phyloP scores from a whole-genome alignment of 2,888 invertebrate genomes.

The Isotomurus palustris region DNA sequence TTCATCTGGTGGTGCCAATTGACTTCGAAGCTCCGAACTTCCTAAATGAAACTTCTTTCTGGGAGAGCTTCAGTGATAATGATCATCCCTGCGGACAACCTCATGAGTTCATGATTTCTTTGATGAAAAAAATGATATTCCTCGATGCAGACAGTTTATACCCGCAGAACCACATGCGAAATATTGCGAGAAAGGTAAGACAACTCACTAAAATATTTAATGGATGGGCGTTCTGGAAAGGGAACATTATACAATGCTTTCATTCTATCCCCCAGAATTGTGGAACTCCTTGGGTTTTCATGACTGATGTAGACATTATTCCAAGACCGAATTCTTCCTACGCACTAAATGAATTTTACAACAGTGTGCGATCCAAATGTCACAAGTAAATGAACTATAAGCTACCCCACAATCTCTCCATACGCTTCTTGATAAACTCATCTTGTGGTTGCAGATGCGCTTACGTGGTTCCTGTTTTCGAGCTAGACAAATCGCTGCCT shows the following conservation, averaged over 20 bases:
- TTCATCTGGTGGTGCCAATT: conserved; percentile 58
- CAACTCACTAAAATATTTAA: too few relatives aligned
- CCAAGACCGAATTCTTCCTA: conserved; percentile 70
- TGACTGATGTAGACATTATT: conserved; percentile 83
- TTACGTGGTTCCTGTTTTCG: conserved; percentile 85
- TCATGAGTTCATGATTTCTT: conserved; percentile 59
- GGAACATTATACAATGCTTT: not conserved
- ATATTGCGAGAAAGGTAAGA: conserved; percentile 68
- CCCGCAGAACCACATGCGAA: conserved; percentile 84
- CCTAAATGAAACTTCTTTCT: not conserved
- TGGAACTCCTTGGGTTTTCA: conserved; percentile 68
- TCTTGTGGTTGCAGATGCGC: conserved; percentile 64
- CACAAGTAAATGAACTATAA: conserved; percentile 33
- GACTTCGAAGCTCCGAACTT: conserved; percentile 11
- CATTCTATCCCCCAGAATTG: conserved; percentile 56
- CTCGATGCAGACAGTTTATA: conserved; percentile 56
- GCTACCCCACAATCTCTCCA: not conserved
- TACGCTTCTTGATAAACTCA: not conserved
- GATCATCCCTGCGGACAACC: conserved; percentile 63
- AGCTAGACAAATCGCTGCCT: conserved; percentile 70
- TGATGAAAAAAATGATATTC: conserved; percentile 59
- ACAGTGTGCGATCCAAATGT: conserved; percentile 41
- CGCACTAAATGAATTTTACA: conserved; percentile 53
- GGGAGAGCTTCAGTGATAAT: conserved; percentile 21
- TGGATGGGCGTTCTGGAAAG: too few relatives aligned